These are phyloP conservation scores for Ammodytes marinus DNA, from an alignment of 2,113 vertebrate genomes.

Conservation along the genomic window DNA sequence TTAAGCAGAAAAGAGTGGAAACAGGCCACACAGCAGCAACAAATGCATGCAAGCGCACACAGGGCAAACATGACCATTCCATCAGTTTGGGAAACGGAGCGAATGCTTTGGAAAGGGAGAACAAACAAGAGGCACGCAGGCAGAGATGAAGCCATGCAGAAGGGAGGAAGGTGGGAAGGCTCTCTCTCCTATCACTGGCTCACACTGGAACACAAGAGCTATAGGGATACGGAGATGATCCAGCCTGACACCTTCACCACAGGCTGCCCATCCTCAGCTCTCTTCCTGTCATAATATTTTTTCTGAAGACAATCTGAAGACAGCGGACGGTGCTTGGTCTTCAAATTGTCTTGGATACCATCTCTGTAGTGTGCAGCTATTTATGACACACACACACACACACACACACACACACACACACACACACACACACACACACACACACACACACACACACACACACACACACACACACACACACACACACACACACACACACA, in stretches of 20 bases:
- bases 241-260: conserved; percentile 53
- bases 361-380: not conserved
- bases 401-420: conserved; percentile 5
- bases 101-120: not conserved
- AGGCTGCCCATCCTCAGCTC: conserved; percentile 26
- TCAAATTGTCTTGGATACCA: not conserved
- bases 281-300: conserved; percentile 38
- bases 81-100: conserved; percentile 24
- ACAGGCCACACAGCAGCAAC: not conserved
- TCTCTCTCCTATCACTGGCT: conserved; percentile 16
- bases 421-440: conserved; percentile 1
- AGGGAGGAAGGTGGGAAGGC: conserved; percentile 26
- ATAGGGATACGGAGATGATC: conserved; percentile 39
- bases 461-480: not conserved
- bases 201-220: conserved; percentile 5
- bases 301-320: conserved; percentile 36
- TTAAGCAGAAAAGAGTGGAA: not conserved
- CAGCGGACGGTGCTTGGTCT: not conserved
- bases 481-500: too few relatives aligned
- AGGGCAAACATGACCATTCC: not conserved
- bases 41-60: not conserved
- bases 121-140: conserved; percentile 31
- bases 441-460: conserved; percentile 5
- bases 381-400: not conserved
- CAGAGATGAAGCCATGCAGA: conserved; percentile 59